Evolutionary conservation across 2,888 invertebrate genomes (phyloP), one percentile per base, ranked within the genome.

Genomic region (Leptura quadrifasciata): DNA sequence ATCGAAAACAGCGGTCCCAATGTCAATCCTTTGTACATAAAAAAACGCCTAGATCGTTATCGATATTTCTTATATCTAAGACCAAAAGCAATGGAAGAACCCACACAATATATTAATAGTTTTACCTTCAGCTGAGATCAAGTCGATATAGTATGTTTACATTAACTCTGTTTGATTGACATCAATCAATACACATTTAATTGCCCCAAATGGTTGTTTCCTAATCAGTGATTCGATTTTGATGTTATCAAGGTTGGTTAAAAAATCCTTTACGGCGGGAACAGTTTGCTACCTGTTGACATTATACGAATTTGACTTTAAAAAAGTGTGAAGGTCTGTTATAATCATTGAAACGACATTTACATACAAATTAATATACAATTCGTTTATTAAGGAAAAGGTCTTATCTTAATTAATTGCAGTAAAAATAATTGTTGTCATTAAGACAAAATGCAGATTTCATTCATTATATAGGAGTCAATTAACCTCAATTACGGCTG

Each of bases 181-280:
- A 63, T 20, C 63, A 39, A 35, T 63, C 63, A 63, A 63, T 63
- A 35, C 35, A 35, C 20, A 35, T 35, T 17, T 63, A 63, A 63
- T 63, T 63, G 20, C 63, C 8, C 63, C 63, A 35, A 31, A 39
- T 63, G 60, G 17, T 63, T 63, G 18, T 12, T 18, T 17, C 35
- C 35, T 39, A 63, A 63, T 39, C 63, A 35, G 35, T 17, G 18
- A 35, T n/a, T 39, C 35, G 35, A 31, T 39, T 63, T 39, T 18
- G 63, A 63, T 63, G 63, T 63, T 63, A 63, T 63, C 63, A 63
- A 63, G 63, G 63, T 63, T 63, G 15, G 20, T 2, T 17, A 15
- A 31, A 18, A 63, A 63, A 20, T 39, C 12, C 17, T 21, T 20
- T 27, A 35, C 47, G n/a, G 0, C 31, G 12, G 27, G 9, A n/a